Evolutionary conservation across 2,113 vertebrate genomes (phyloP).

Genomic region (Odocoileus hemionus): DNA sequence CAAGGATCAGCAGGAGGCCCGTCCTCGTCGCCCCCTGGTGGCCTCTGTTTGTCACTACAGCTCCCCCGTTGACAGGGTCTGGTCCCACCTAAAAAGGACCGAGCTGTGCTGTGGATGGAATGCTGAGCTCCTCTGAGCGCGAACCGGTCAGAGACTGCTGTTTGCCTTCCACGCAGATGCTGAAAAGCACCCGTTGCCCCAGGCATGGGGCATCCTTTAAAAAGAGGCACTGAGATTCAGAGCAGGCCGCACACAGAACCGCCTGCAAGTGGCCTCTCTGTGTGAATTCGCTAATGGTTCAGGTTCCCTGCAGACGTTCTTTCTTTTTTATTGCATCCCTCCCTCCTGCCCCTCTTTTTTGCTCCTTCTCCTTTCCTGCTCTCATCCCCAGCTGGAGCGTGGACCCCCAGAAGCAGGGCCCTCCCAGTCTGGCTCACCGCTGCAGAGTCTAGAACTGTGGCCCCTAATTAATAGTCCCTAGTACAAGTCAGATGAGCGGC

Average conservation of each 20-base stretch:
- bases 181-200: no score
- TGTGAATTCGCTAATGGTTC: not conserved
- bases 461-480: no score
- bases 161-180: not conserved
- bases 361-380: not conserved
- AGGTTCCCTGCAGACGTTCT: fast-evolving
- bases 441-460: not conserved
- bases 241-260: not conserved
- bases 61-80: not conserved
- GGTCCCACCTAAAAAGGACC: not conserved
- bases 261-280: not conserved
- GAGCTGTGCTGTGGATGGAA: not conserved
- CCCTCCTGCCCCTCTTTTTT: no score
- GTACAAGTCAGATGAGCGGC: not conserved
- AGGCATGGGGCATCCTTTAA: not conserved
- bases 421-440: not conserved
- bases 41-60: not conserved
- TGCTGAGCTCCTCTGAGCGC: fast-evolving
- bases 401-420: no score
- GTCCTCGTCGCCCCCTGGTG: not conserved
- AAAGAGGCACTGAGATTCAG: not conserved
- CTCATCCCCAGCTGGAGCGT: not conserved
- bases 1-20: fast-evolving
- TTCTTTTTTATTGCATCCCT: not conserved
- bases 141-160: no score